A percentile compares a stretch with the other conserved stretches of the same genome.
These are phyloP conservation scores for Patella caerulea DNA, from an alignment of 2,888 invertebrate species.

Conservation along the genomic window DNA sequence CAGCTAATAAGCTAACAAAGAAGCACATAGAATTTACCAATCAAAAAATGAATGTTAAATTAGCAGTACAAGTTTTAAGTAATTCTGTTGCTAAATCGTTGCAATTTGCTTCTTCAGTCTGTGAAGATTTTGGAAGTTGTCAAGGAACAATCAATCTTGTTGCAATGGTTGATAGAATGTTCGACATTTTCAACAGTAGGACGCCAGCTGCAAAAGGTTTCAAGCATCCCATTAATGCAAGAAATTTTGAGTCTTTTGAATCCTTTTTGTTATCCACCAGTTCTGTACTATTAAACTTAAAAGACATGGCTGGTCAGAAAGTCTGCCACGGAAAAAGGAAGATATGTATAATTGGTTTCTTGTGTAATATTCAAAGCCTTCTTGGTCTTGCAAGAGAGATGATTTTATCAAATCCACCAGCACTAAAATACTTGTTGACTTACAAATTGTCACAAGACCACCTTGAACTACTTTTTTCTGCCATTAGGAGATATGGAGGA, in stretches of 20 bases:
- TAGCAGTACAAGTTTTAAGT: conserved; percentile 9
- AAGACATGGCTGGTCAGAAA: conserved; percentile 7
- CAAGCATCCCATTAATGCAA: conserved; percentile 13
- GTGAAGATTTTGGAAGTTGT: conserved; percentile 1
- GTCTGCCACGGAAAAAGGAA: conserved; percentile 12
- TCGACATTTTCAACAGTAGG: conserved; percentile 18
- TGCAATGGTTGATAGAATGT: not conserved
- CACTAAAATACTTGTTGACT: conserved; percentile 9
- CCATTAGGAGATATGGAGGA: conserved; percentile 11
- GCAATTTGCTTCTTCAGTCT: conserved; percentile 14
- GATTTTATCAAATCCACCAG: not conserved
- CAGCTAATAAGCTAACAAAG: conserved; percentile 17
- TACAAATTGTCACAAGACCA: conserved; percentile 21
- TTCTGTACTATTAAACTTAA: not conserved
- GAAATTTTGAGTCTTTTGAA: conserved; percentile 1
- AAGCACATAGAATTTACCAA: conserved; percentile 11
- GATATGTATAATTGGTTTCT: conserved; percentile 14
- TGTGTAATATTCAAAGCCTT: conserved; percentile 4
- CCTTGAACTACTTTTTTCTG: conserved; percentile 14
- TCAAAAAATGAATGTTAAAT: conserved; percentile 1
- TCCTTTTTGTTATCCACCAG: not conserved
- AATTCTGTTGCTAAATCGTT: conserved; percentile 19
- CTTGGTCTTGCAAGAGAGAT: not conserved
- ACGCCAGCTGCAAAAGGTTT: conserved; percentile 11
- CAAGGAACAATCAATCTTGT: not conserved